These are phyloP conservation scores for Polyommatus icarus DNA, from an alignment of 2,888 invertebrate species.

Conservation along the genomic window DNA sequence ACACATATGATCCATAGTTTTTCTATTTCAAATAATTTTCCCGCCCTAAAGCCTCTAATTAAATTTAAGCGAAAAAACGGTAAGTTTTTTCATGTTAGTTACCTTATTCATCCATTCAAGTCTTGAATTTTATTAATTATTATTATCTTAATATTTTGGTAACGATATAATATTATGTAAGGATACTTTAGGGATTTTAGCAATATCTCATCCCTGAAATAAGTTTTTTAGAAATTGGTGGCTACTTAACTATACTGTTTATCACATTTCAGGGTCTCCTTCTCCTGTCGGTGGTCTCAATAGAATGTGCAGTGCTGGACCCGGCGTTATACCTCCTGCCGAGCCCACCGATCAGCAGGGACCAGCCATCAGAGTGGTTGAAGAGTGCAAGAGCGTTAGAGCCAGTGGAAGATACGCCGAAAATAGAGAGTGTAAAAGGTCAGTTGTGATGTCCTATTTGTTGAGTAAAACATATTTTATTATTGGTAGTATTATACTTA, in stretches of 20 bases:
- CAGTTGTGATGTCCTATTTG: background rate
- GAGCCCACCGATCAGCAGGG: constrained; percentile 55
- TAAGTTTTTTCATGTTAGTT: too few species aligned
- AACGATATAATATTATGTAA: too few species aligned
- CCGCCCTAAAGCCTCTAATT: too few species aligned
- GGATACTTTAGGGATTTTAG: background rate
- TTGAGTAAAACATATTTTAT: background rate
- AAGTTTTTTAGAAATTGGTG: too few species aligned
- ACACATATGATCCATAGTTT: too few species aligned
- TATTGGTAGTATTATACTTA: too few species aligned
- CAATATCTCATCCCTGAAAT: background rate
- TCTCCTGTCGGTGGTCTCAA: constrained; percentile 39
- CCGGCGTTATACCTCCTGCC: constrained; percentile 66
- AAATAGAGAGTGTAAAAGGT: background rate
- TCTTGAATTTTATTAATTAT: too few species aligned
- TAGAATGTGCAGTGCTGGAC: constrained; percentile 56
- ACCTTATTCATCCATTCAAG: too few species aligned
- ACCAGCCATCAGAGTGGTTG: constrained; percentile 48
- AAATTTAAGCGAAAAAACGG: too few species aligned
- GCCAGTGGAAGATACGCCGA: constrained; percentile 31
- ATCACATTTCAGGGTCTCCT: constrained; percentile 39
- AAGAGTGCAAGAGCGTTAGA: constrained; percentile 31
- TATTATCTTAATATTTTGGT: too few species aligned
- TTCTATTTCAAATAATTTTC: too few species aligned
- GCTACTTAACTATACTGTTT: too few species aligned